These are phyloP conservation scores for Gymnorhina tibicen DNA, from an alignment of 2,113 vertebrate genomes.

Conservation along the genomic window DNA sequence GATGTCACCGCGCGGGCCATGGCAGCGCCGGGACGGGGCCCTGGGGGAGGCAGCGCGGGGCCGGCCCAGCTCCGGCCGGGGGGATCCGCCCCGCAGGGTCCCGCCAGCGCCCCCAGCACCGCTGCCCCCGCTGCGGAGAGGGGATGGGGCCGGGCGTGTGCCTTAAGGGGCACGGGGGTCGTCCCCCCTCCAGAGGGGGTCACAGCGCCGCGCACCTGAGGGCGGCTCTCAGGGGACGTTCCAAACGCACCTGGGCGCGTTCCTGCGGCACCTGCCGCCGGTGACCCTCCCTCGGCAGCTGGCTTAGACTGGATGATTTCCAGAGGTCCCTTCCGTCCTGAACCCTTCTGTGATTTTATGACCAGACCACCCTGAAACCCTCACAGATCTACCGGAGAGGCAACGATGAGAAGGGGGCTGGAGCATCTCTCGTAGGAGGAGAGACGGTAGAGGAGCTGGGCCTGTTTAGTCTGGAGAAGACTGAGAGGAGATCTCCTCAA, in stretches of 20 bases:
- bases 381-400: no score
- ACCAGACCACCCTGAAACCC: fast-evolving
- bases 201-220: background rate
- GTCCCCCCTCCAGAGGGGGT: background rate
- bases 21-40: no score
- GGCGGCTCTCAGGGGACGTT: background rate
- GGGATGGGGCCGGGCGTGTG: fast-evolving
- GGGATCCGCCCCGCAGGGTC: no score
- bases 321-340: fast-evolving
- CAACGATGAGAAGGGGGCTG: fast-evolving
- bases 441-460: background rate
- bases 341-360: fast-evolving
- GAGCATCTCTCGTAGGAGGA: background rate
- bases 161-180: background rate
- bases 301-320: fast-evolving
- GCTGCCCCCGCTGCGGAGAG: no score
- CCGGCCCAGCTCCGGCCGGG: background rate
- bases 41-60: background rate
- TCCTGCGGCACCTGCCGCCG: background rate
- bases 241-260: background rate
- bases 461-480: background rate
- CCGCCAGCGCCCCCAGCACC: background rate
- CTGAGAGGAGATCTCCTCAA: background rate
- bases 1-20: no score
- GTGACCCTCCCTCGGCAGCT: background rate